phyloP scores from a whole-genome alignment of 2,113 vertebrate species.

The Melanerpes formicivorus region DNA sequence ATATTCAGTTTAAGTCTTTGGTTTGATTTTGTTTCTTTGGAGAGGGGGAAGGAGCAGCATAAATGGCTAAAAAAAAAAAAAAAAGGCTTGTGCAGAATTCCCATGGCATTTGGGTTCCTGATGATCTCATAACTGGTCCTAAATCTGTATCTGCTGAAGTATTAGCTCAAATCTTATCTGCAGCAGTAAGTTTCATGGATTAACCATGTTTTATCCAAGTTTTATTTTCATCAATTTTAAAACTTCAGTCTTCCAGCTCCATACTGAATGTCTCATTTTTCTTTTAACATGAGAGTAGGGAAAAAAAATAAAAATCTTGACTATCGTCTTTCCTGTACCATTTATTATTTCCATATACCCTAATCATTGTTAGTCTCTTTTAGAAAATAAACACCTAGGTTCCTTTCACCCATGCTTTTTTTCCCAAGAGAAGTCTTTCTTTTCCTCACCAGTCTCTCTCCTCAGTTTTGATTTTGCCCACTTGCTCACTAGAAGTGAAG shows the following conservation, averaged over 20 bases:
- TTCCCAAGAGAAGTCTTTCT: background rate
- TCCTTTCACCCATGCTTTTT: background rate
- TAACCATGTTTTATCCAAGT: background rate
- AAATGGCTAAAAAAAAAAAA: background rate
- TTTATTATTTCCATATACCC: background rate
- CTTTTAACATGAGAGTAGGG: background rate
- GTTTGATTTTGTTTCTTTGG: background rate
- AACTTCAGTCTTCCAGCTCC: background rate
- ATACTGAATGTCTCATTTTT: background rate
- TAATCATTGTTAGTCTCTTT: background rate
- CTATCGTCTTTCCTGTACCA: background rate
- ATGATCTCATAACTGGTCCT: background rate
- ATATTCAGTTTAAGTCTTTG: background rate
- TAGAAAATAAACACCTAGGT: background rate
- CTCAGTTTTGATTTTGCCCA: background rate
- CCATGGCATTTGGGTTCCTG: background rate
- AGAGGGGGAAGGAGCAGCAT: background rate
- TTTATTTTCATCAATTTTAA: background rate
- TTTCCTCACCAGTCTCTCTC: background rate
- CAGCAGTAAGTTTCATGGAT: background rate
- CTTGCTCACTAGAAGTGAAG: background rate
- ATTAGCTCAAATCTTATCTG: background rate
- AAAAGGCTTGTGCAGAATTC: background rate
- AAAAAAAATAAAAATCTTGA: background rate
- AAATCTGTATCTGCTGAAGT: background rate